Percentiles rank a stretch among this genome's conserved stretches.
Evolutionary conservation across 2,888 invertebrate genomes (phyloP).

Genomic region (Calliphora vomitoria): DNA sequence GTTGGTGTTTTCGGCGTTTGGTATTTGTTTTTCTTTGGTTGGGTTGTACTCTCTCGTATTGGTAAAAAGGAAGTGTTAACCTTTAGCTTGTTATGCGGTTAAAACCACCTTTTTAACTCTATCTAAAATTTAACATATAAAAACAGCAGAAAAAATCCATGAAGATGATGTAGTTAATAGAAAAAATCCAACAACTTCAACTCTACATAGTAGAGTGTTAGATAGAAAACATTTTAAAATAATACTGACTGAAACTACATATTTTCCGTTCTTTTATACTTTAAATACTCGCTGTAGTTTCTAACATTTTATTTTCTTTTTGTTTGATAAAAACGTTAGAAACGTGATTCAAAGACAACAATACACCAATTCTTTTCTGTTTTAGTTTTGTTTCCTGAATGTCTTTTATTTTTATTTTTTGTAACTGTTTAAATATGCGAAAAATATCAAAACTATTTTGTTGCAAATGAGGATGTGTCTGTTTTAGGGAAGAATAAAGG

Average conservation of each 20-base stretch:
- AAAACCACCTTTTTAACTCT: conserved; percentile 64
- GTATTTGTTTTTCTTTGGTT: conserved; percentile 9
- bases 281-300: conserved; percentile 63
- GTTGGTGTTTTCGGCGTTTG: conserved; percentile 48
- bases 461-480: conserved; percentile 52
- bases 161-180: conserved; percentile 67
- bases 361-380: conserved; percentile 66
- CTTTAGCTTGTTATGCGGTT: conserved; percentile 74
- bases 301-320: conserved; percentile 60
- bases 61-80: conserved; percentile 76
- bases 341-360: conserved; percentile 75
- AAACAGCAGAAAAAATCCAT: conserved; percentile 36
- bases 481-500: not conserved
- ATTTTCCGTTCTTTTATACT: conserved; percentile 59
- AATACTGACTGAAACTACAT: conserved; percentile 50
- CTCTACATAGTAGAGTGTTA: conserved; percentile 59
- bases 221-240: conserved; percentile 70
- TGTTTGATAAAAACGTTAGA: conserved; percentile 75
- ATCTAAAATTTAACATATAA: conserved; percentile 49
- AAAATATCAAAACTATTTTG: conserved; percentile 60
- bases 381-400: conserved; percentile 58
- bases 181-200: conserved; percentile 18
- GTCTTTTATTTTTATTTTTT: conserved; percentile 34
- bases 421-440: conserved; percentile 63
- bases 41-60: conserved; percentile 21